Evolutionary conservation across 2,113 vertebrate genomes (phyloP), one percentile per base, ranked within the genome.

Genomic region (Microcebus jonahi): DNA sequence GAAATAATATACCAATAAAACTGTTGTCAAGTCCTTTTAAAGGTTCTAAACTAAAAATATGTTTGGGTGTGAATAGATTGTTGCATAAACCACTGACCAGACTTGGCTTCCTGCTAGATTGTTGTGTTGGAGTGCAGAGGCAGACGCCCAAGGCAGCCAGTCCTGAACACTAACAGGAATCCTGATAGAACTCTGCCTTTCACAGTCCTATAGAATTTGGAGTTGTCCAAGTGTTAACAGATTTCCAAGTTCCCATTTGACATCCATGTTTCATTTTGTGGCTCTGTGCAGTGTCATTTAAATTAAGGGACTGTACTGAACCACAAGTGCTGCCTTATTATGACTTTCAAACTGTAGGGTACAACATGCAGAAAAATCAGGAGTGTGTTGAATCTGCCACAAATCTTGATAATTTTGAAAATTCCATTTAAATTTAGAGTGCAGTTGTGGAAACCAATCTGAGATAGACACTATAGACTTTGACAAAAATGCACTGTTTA

Each of bases 361-460:
- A 2, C 17, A 31, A 27, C 6, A 4, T 55, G 34, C 20, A 70
- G 65, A 57, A 50, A 79, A 53, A 53, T 59, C 61, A 70, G 61
- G 59, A 59, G 29, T 10, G 70, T 86, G 71, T 63, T 50, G 79
- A 55, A 57, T 55, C 39, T 85, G 25, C 42, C 25, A 31, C 75
- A 90, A 71, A 71, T 88, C n/a, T 88, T 70, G 90, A 70, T 93
- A 63, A 92, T 57, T 95, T 92, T 84, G 70, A 61, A 88, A 88
- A 93, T 95, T 90, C 31, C 50, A 53, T 93, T 75, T 85, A 93
- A 84, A 36, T 97, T 87, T 67, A 67, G n/a, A 95, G 31, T 5
- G 50, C 89, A 91, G 29, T 88, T 81, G 73, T 68, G 36, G 86
- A 81, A 96, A 88, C 27, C 23, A 59, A 25, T 90, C 27, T 65